phyloP scores from a whole-genome alignment of 1,140 invertebrate genomes.

The Listronotus oregonensis region DNA sequence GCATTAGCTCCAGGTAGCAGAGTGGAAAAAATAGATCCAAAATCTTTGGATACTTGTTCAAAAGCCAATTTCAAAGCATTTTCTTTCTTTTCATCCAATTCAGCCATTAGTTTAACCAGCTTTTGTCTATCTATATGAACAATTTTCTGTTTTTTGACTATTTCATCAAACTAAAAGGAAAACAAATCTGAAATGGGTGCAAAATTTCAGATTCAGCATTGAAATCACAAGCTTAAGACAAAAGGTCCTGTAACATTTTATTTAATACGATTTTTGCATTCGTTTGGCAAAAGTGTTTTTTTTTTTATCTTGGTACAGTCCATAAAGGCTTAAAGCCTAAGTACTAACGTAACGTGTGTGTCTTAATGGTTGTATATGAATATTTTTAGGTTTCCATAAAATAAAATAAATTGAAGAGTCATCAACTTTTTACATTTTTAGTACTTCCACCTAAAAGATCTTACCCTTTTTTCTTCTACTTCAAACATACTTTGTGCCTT shows the following conservation, averaged over 20 bases:
- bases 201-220: background rate
- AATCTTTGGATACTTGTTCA: conserved; percentile 85
- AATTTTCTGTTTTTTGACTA: conserved; percentile 79
- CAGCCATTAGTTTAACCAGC: conserved; percentile 80
- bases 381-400: too few species aligned
- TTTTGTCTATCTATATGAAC: conserved; percentile 87
- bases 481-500: conserved; percentile 84
- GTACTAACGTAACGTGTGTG: too few species aligned
- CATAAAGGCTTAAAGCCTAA: too few species aligned
- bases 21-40: conserved; percentile 94
- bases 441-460: background rate
- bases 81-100: conserved; percentile 90
- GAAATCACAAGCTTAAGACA: too few species aligned
- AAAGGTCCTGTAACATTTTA: too few species aligned
- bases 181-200: background rate
- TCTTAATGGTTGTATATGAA: too few species aligned
- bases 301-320: too few species aligned
- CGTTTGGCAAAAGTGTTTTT: too few species aligned
- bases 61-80: conserved; percentile 80
- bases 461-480: conserved; percentile 83
- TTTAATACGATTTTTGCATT: too few species aligned
- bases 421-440: too few species aligned
- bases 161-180: conserved; percentile 69
- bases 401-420: too few species aligned
- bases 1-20: conserved; percentile 89